phyloP scores from a whole-genome alignment of 2,113 vertebrate species.

The Pholis gunnellus region DNA sequence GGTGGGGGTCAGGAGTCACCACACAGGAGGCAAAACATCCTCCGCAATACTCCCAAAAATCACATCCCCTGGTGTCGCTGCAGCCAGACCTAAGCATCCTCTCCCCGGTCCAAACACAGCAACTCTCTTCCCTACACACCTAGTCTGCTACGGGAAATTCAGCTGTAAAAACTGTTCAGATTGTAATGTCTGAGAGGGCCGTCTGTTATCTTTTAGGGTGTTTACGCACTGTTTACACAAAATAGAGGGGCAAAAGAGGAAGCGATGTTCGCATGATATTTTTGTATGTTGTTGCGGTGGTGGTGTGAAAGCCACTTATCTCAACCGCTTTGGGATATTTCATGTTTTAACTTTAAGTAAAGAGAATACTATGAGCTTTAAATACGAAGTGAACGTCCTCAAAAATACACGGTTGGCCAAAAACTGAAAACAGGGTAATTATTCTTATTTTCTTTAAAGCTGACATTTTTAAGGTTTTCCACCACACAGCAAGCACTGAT shows the following conservation, averaged over 20 bases:
- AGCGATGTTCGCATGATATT: constrained; percentile 11
- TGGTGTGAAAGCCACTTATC: constrained; percentile 15
- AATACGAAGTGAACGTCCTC: background rate
- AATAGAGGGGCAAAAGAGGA: background rate
- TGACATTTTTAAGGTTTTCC: background rate
- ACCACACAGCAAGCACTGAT: background rate
- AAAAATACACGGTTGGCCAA: constrained; percentile 1
- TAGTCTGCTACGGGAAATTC: constrained; percentile 14
- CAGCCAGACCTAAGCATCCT: constrained; percentile 76
- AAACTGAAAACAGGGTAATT: background rate
- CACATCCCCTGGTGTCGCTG: constrained; percentile 65
- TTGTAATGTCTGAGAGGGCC: constrained; percentile 22
- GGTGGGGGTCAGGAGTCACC: constrained; percentile 76
- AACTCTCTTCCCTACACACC: constrained; percentile 61
- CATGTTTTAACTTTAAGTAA: background rate
- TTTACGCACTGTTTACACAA: constrained; percentile 5
- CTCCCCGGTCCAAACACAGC: constrained; percentile 70
- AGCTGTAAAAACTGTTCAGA: constrained; percentile 37
- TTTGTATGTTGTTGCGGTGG: background rate
- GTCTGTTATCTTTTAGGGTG: constrained; percentile 23
- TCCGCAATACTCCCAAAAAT: constrained; percentile 67
- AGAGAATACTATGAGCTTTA: background rate
- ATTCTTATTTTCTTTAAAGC: background rate
- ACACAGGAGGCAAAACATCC: constrained; percentile 84
- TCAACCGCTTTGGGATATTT: background rate